These are phyloP conservation scores for Psilanteris sp. DNA, from an alignment of 1,140 invertebrate genomes.

Conservation along the genomic window DNA sequence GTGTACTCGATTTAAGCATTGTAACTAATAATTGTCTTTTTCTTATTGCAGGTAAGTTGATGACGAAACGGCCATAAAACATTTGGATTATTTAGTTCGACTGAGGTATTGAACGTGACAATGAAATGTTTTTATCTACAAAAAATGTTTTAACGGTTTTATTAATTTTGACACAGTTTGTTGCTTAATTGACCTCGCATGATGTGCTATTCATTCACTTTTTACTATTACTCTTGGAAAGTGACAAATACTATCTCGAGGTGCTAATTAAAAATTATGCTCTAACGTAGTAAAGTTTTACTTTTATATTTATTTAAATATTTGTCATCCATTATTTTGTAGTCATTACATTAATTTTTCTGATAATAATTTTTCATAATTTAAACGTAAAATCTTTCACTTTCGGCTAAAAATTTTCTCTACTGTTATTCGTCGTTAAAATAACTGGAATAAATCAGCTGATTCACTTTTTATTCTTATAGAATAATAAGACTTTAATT, in stretches of 20 bases:
- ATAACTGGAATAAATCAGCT: no score
- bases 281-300: no score
- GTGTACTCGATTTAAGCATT: no score
- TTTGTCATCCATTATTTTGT: no score
- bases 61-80: conserved; percentile 17
- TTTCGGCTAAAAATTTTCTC: no score
- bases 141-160: conserved; percentile 21
- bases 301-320: no score
- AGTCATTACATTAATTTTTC: no score
- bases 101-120: conserved; percentile 51
- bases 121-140: conserved; percentile 28
- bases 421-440: no score
- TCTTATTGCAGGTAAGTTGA: conserved; percentile 46
- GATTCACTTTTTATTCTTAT: no score
- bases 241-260: conserved; percentile 4
- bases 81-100: conserved; percentile 11
- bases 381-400: no score
- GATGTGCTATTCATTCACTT: conserved; percentile 13
- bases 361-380: no score
- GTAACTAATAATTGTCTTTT: conserved; percentile 19
- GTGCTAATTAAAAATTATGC: background rate
- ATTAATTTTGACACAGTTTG: conserved; percentile 29
- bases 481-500: no score
- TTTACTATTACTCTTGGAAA: background rate
- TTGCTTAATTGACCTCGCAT: conserved; percentile 36